phyloP scores from a whole-genome alignment of 1,140 invertebrate species.

The Rhopalosiphum padi region DNA sequence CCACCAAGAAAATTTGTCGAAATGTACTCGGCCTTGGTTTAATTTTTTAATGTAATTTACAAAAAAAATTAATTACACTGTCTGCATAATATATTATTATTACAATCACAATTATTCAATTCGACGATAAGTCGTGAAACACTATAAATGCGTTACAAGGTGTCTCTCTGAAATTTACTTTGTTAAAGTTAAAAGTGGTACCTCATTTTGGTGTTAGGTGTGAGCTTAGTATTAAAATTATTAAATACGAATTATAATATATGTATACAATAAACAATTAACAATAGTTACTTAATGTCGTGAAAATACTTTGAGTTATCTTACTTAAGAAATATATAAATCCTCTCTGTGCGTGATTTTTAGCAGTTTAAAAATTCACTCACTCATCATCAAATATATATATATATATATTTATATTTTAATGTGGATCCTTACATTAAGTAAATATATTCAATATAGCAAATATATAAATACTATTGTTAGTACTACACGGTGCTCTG shows the following conservation, averaged over 20 bases:
- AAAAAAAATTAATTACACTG: not conserved
- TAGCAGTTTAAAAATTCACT: not conserved
- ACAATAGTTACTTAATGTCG: not conserved
- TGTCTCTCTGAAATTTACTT: not conserved
- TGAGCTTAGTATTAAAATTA: not conserved
- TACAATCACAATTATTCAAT: not conserved
- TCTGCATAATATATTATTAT: not conserved
- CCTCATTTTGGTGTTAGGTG: not conserved
- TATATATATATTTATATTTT: too few relatives aligned
- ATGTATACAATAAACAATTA: not conserved
- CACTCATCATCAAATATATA: too few relatives aligned
- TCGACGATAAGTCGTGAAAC: not conserved
- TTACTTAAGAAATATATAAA: not conserved
- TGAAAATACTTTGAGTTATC: not conserved
- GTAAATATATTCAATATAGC: too few relatives aligned
- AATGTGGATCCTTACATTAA: too few relatives aligned
- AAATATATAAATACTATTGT: not conserved
- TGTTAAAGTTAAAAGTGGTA: not conserved
- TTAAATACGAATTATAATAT: not conserved
- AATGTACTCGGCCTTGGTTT: not conserved
- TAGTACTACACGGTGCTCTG: not conserved
- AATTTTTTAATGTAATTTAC: not conserved
- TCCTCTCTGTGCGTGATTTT: not conserved
- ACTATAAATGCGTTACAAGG: not conserved
- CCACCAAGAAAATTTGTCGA: not conserved